These are phyloP conservation scores for Dryobates pubescens DNA, from an alignment of 2,797 vertebrate species.

Conservation along the genomic window DNA sequence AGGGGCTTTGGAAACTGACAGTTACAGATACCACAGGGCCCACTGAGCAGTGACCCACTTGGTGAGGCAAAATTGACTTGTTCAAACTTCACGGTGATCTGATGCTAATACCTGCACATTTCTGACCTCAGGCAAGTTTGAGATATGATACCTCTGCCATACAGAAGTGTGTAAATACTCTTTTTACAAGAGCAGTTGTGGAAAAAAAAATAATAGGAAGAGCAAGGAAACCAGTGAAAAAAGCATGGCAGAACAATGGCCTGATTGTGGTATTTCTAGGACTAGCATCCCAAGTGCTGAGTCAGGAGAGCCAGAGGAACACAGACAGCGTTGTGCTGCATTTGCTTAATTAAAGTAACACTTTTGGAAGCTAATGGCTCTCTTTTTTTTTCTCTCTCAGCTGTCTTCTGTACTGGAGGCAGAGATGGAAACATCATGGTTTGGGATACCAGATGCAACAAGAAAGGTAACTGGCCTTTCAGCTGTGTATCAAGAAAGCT, in stretches of 20 bases:
- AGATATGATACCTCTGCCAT: not conserved
- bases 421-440: constrained; percentile 98
- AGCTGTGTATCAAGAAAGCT: not conserved
- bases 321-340: not conserved
- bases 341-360: not conserved
- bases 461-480: constrained; percentile 86
- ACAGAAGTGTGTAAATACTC: not conserved
- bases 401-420: constrained; percentile 94
- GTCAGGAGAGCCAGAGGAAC: not conserved
- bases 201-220: not conserved
- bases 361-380: not conserved
- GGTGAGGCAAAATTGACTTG: not conserved
- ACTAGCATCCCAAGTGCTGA: not conserved
- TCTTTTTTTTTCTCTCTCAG: constrained; percentile 70
- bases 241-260: not conserved
- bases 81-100: not conserved
- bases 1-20: not conserved
- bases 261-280: not conserved
- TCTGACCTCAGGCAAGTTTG: not conserved
- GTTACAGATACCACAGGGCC: not conserved
- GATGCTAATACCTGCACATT: not conserved
- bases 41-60: not conserved
- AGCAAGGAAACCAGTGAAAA: not conserved
- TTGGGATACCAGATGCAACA: constrained; percentile 97
- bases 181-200: not conserved